phyloP scores from a whole-genome alignment of 2,113 vertebrate species.

The Cavia aperea region DNA sequence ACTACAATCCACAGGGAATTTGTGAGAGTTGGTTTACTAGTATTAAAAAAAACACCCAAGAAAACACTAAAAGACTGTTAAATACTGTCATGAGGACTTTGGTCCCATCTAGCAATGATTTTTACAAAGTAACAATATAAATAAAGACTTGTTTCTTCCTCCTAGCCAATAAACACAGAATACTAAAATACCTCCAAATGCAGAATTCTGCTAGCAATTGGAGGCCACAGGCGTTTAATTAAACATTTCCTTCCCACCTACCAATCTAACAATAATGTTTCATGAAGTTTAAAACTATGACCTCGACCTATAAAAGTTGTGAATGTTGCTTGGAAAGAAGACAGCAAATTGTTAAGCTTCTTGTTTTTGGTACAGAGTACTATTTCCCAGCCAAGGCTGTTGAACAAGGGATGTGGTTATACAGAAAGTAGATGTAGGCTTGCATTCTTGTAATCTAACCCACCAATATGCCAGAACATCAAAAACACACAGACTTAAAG shows the following conservation, averaged over 20 bases:
- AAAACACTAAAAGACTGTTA: neutral
- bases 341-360: neutral
- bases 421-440: conserved; percentile 59
- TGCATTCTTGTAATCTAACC: conserved; percentile 56
- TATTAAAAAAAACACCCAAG: neutral
- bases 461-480: conserved; percentile 42
- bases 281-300: conserved; percentile 21
- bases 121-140: conserved; percentile 20
- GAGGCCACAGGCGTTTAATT: neutral
- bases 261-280: neutral
- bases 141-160: conserved; percentile 38
- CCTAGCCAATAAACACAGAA: neutral
- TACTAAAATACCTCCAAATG: conserved; percentile 3
- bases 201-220: neutral
- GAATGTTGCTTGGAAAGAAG: conserved; percentile 5
- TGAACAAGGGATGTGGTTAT: conserved; percentile 67
- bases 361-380: conserved; percentile 35
- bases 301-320: neutral
- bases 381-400: conserved; percentile 46
- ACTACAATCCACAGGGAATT: neutral
- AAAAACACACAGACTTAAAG: conserved; percentile 62
- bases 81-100: conserved; percentile 10
- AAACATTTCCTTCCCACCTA: neutral
- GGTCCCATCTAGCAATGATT: conserved; percentile 36
- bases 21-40: neutral